These are phyloP conservation scores for Copsychus sechellarum DNA, from an alignment of 2,113 vertebrate species.

Conservation along the genomic window DNA sequence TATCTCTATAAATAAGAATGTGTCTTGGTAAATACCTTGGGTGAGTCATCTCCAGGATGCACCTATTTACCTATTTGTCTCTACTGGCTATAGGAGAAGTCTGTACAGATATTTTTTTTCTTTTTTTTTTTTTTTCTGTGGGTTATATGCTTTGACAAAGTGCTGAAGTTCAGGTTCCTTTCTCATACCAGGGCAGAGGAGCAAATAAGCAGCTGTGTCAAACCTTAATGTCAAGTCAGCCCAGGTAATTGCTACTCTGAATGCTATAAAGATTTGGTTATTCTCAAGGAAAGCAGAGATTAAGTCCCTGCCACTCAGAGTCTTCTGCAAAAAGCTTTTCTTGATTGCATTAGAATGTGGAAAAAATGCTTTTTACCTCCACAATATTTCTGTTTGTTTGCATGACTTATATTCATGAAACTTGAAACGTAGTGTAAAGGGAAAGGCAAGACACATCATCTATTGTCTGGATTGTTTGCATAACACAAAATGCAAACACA, in stretches of 20 bases:
- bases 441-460: background rate
- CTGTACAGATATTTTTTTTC: background rate
- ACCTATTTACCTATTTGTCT: background rate
- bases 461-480: background rate
- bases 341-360: background rate
- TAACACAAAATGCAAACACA: background rate
- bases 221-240: background rate
- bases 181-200: background rate
- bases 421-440: background rate
- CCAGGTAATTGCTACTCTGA: background rate
- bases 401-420: background rate
- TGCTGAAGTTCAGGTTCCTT: background rate
- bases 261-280: background rate
- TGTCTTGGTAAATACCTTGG: background rate
- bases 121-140: background rate
- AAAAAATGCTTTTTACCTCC: background rate
- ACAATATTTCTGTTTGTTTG: background rate
- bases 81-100: background rate
- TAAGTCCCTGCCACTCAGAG: background rate
- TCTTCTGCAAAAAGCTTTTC: background rate
- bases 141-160: background rate
- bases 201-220: background rate
- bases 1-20: background rate
- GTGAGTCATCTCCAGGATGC: background rate
- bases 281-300: background rate